Evolutionary conservation across 2,888 invertebrate species (phyloP), one percentile per base, ranked within the genome.

Genomic region (Petrolisthes manimaculis): DNA sequence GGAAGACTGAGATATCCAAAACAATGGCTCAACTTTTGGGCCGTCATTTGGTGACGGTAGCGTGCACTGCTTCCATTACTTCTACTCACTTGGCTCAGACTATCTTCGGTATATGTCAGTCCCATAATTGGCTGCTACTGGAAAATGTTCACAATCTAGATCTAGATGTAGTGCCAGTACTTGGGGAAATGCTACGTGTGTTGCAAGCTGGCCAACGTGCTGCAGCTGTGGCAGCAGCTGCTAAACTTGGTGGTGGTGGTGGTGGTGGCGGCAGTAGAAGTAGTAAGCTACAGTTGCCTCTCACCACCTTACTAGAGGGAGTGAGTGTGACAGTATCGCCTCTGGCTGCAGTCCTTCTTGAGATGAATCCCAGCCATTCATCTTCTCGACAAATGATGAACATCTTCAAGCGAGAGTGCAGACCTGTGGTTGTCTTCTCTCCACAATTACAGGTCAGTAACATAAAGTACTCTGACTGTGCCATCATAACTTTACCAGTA

Each of bases 21-120:
- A 77, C 71, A 14, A 79, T 90, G 80, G 83, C 88, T 8, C 83
- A 83, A 18, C 83, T 90, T 5, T 77, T 86, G 12, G 90, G 90
- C 14, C 88, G 88, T 75, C 85, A 88, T 53, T 56, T 88, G 8
- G 82, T 86, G 6, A 77, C 79, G 9, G 75, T 90, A 24, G 74
- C 85, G 24, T 90, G 90, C 61, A 86, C 78, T 69, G 24, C 83
- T 21, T 5, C 78, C 37, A 37, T 90, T 4, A 88, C 85, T n/a
- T 61, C 88, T 8, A 75, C 79, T 5, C 71, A 83, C 74, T 54
- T 90, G n/a, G 82, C 75, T 12, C 82, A 82, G 61, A 61, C 75
- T 3, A 18, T 90, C 14, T n/a, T 90, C 14, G 90, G 88, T 5
- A 83, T 81, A 8, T 69, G 85, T 55, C 85, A 78, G 61, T 89